Conservation (phyloP, 2,888 invertebrate species). For the Chrysolina americana region DNA sequence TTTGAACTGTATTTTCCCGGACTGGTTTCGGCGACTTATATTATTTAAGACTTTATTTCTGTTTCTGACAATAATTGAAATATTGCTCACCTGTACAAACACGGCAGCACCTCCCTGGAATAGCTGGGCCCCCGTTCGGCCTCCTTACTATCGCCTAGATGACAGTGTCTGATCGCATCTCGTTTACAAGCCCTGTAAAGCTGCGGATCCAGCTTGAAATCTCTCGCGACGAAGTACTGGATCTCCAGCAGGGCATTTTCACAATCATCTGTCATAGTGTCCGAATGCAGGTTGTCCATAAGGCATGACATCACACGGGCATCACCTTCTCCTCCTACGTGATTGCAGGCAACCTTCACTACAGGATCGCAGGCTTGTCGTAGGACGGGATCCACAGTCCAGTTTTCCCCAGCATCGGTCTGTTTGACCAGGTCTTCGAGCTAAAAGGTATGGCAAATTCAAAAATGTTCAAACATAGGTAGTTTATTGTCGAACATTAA, state of each 20-base stretch:
- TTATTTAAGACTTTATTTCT: too few species aligned
- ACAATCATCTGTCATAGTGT: conserved; percentile 89
- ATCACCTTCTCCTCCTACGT: conserved; percentile 80
- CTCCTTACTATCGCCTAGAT: conserved; percentile 85
- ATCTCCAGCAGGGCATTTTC: conserved; percentile 94
- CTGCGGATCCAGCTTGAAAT: conserved; percentile 93
- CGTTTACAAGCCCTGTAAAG: conserved; percentile 90
- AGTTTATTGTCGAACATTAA: too few species aligned
- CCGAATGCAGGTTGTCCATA: conserved; percentile 91
- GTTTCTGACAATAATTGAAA: too few species aligned
- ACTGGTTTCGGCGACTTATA: too few species aligned
- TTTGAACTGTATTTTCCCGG: too few species aligned
- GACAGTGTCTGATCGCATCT: conserved; percentile 88
- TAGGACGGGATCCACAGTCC: conserved; percentile 93
- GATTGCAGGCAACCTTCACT: conserved; percentile 83
- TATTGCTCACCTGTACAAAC: conserved; percentile 79
- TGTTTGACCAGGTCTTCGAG: conserved; percentile 87
- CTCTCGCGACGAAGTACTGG: conserved; percentile 96
- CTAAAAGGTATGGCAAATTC: conserved; percentile 56
- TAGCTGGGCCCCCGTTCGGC: conserved; percentile 79
- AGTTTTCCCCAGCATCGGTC: conserved; percentile 95
- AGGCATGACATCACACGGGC: conserved; percentile 92
- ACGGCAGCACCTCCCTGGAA: conserved; percentile 89
- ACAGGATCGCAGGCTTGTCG: conserved; percentile 89
- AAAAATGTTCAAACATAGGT: too few species aligned